Percentiles rank a stretch among this genome's conserved stretches.
Evolutionary conservation across 2,113 vertebrate species (phyloP).

Genomic region (Sinocyclocheilus grahami): DNA sequence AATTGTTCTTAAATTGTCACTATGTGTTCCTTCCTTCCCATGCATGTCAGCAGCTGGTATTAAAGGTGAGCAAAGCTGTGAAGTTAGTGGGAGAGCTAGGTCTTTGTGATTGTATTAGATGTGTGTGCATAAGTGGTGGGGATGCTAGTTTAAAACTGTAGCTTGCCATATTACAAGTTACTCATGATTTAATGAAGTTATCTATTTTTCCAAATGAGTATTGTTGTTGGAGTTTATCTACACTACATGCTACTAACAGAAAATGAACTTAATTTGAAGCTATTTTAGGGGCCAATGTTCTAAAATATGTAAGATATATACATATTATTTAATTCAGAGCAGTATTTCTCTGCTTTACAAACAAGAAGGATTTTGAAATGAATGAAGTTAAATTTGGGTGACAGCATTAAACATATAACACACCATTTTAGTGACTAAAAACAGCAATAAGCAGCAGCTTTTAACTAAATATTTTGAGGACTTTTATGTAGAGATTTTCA

Average conservation of each 20-base stretch:
- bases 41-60: conserved; percentile 66
- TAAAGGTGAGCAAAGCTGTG: conserved; percentile 66
- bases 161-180: background rate
- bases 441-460: background rate
- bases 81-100: background rate
- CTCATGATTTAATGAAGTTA: background rate
- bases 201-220: background rate
- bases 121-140: background rate
- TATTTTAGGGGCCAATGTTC: background rate
- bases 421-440: background rate
- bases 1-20: conserved; percentile 37
- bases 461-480: background rate
- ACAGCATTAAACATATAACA: background rate
- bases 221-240: background rate
- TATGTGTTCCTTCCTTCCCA: conserved; percentile 45
- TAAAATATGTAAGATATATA: background rate
- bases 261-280: background rate
- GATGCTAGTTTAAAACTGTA: background rate
- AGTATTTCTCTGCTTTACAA: background rate
- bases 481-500: background rate
- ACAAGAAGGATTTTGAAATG: background rate
- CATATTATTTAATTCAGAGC: background rate
- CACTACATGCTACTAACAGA: background rate
- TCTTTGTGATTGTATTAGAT: background rate
- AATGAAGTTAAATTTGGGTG: background rate